Base-by-base conservation (phyloP, 2,888 invertebrate genomes). In the Drymonia ruficornis region DNA sequence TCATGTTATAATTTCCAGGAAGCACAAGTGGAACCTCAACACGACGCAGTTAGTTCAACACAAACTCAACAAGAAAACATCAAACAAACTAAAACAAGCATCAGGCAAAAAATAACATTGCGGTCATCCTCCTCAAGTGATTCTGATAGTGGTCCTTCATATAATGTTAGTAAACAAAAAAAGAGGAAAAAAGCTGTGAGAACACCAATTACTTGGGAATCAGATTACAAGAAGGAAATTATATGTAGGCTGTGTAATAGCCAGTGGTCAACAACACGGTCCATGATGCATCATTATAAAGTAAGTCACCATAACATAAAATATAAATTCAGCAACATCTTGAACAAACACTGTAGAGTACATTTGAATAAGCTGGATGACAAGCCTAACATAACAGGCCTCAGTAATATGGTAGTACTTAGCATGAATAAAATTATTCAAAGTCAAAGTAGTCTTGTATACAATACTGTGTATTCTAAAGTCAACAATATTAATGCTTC, bases 351-450 rank as follows among this genome's bases (percentile, higher is more conserved):
- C 47, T 87, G 86, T 59, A 62, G 60, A 50, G 83, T 91, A 1
- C 54, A 50, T 19, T 58, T 92, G 16, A 59, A 69, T 31, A 89
- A 81, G 74, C 49, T 78, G 40, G 87, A 88, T 60, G 53, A 58
- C 1, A 77, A 76, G 61, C 71, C 74, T 12, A 91, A 91, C 61
- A 42, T 81, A 34, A 86, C 86, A 18, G 81, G 81, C 13, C 59
- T 61, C 11, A 55, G 50, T 19, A 72, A 76, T 40, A 71, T 77
- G 59, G 82, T 91, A 48, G 83, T 86, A 8, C 65, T 76, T 46
- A 70, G 61, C 59, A 58, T 57, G 28, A 65, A 80, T 47, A 84
- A 74, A 72, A 82, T 90, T 47, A 63, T 87, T 48, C 59, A 67
- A 40, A 60, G 67, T 48, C 59, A 67, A 40, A 60, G 67, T 23